Evolutionary conservation across 2,113 vertebrate genomes (phyloP).

Genomic region (Holacanthus passer): DNA sequence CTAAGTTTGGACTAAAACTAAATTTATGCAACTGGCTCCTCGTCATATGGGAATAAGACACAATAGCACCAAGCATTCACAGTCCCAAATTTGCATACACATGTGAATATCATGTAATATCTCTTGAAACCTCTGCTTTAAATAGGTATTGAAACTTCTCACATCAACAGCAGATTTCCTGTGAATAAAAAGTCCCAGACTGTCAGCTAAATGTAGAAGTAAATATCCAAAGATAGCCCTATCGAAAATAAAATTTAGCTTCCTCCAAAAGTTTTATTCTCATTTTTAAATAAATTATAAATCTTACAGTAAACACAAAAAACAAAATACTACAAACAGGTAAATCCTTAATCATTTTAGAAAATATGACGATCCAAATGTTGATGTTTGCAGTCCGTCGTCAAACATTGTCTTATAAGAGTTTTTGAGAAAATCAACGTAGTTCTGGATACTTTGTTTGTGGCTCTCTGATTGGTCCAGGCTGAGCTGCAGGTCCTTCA

Average conservation of each 20-base stretch:
- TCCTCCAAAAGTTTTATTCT: neutral
- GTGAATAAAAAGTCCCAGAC: neutral
- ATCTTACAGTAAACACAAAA: constrained; percentile 10
- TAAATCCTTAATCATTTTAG: constrained; percentile 62
- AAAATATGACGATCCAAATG: constrained; percentile 67
- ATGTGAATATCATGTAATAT: neutral
- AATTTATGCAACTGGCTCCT: constrained; percentile 21
- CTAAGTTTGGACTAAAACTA: neutral
- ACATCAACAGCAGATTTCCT: neutral
- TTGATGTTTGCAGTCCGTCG: constrained; percentile 69
- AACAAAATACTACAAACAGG: neutral
- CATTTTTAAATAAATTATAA: constrained; percentile 22
- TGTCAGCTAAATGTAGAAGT: neutral
- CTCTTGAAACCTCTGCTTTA: neutral
- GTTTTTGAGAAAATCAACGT: constrained; percentile 90
- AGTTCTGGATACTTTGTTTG: constrained; percentile 90
- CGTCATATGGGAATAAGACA: neutral
- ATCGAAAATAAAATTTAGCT: neutral
- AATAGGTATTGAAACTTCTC: constrained; percentile 5
- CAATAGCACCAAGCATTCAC: constrained; percentile 44
- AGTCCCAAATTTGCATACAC: constrained; percentile 11
- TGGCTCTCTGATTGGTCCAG: constrained; percentile 90
- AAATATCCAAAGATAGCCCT: neutral
- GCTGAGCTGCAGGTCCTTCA: constrained; percentile 90
- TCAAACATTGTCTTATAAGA: constrained; percentile 90